Evolutionary conservation across 2,888 invertebrate species (phyloP), one percentile per base, ranked within the genome.

Genomic region (Phalera bucephala): DNA sequence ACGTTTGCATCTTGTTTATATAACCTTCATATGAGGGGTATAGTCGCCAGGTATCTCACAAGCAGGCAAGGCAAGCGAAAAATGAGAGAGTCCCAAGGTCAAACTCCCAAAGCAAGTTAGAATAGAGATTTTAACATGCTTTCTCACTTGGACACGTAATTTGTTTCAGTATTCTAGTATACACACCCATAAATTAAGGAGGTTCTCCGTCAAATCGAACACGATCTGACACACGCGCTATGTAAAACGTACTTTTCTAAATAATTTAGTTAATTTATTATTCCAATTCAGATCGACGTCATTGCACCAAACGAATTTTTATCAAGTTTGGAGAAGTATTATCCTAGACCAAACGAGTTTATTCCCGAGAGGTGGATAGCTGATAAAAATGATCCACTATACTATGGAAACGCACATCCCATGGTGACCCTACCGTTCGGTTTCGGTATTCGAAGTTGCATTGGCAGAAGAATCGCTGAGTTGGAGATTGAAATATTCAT

Each of bases 231-330:
- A n/a, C n/a, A n/a, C n/a, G n/a, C n/a, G n/a, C n/a, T 13, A 6
- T 11, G 25, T 19, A 14, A 6, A 17, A 21, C 29, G 1, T 2
- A 30, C 10, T 21, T 6, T 21, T 14, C 1, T 7, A 2, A 4
- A 30, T 11, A 8, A 5, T 19, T 14, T 19, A n/a, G 4, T 2
- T 15, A 30, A 19, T 40, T n/a, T n/a, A n/a, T n/a, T 37, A 34
- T 27, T 55, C 10, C 25, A 80, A 27, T 88, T 14, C 77, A 95
- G 94, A 92, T 94, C 0, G 94, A 95, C 65, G 92, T 96, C 0
- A 87, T 96, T 33, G 93, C 96, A 66, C 94, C 94, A 44, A 94
- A 95, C 44, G 93, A 94, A 67, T 92, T 93, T 33, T 89, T 94
- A 42, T 93, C 94, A 41, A 74, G 57, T 22, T 31, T 71, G 45